phyloP scores from a whole-genome alignment of 2,797 vertebrate genomes.

The Pangasius mekongensis region DNA sequence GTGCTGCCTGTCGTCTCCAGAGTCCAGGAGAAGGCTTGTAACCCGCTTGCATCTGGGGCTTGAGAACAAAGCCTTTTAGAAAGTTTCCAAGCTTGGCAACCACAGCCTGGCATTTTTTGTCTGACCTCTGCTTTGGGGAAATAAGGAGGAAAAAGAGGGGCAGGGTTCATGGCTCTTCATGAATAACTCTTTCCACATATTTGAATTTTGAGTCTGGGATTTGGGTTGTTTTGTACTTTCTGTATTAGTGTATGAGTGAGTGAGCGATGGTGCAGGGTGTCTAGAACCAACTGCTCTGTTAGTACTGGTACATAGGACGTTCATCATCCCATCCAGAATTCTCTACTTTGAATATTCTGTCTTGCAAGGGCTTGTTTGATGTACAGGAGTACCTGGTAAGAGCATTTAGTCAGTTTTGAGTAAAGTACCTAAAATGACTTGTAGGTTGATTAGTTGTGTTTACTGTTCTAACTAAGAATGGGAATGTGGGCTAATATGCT shows the following conservation, averaged over 20 bases:
- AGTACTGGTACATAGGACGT: slow-evolving; percentile 40
- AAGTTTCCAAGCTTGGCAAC: slow-evolving; percentile 55
- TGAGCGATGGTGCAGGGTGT: slow-evolving; percentile 36
- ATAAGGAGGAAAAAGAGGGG: slow-evolving; percentile 49
- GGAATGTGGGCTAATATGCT: background rate
- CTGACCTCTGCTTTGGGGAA: slow-evolving; percentile 51
- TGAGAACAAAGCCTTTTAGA: slow-evolving; percentile 66
- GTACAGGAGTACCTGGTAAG: slow-evolving; percentile 67
- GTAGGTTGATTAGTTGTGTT: background rate
- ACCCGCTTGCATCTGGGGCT: slow-evolving; percentile 60
- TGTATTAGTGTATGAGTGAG: slow-evolving; percentile 36
- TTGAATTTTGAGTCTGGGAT: slow-evolving; percentile 53
- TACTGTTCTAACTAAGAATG: background rate
- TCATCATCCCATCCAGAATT: background rate
- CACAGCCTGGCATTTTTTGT: slow-evolving; percentile 54
- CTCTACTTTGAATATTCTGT: slow-evolving; percentile 7
- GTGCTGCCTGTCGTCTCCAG: slow-evolving; percentile 49
- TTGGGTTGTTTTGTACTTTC: slow-evolving; percentile 54
- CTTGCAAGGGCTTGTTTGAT: slow-evolving; percentile 31
- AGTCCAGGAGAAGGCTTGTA: slow-evolving; percentile 47
- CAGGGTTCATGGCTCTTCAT: slow-evolving; percentile 55
- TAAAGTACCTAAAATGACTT: background rate
- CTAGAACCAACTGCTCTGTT: slow-evolving; percentile 45
- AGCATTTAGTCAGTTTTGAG: slow-evolving; percentile 26
- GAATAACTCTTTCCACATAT: slow-evolving; percentile 53